phyloP scores from a whole-genome alignment of 2,888 invertebrate species.

The Crossocerus cetratus region DNA sequence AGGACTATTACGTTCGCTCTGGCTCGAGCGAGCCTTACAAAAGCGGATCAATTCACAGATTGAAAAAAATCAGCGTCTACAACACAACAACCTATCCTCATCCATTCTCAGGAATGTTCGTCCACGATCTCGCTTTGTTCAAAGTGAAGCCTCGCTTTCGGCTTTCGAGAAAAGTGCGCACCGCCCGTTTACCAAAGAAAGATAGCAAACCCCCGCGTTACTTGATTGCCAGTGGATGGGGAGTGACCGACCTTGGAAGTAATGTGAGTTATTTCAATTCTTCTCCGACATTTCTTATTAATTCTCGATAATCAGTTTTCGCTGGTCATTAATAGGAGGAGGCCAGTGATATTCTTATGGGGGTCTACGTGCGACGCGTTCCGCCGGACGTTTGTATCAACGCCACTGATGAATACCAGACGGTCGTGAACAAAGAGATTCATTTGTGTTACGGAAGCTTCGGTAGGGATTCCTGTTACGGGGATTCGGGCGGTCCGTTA shows the following conservation, averaged over 20 bases:
- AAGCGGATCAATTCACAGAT: constrained; percentile 47
- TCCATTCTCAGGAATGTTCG: constrained; percentile 5
- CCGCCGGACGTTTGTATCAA: constrained; percentile 46
- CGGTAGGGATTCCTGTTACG: constrained; percentile 58
- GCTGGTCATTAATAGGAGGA: constrained; percentile 6
- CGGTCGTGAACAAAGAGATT: constrained; percentile 28
- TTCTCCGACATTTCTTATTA: neutral
- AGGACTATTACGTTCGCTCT: constrained; percentile 53
- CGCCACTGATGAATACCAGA: constrained; percentile 30
- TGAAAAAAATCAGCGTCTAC: constrained; percentile 43
- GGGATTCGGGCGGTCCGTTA: constrained; percentile 65
- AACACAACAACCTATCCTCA: constrained; percentile 29
- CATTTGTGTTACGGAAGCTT: constrained; percentile 60
- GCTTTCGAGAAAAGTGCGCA: constrained; percentile 46
- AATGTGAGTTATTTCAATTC: constrained; percentile 25
- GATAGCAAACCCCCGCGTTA: constrained; percentile 27
- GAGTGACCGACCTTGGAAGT: constrained; percentile 25
- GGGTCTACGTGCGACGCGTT: constrained; percentile 30
- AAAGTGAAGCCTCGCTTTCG: constrained; percentile 51
- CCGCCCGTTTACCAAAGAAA: constrained; percentile 50
- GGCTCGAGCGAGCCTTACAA: constrained; percentile 45
- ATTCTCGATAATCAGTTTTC: neutral
- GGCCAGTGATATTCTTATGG: constrained; percentile 26
- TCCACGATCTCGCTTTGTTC: constrained; percentile 58
- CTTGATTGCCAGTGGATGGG: constrained; percentile 62